Evolutionary conservation across 2,113 vertebrate species (phyloP), one percentile per base, ranked within the genome.

Genomic region (Pavo muticus): DNA sequence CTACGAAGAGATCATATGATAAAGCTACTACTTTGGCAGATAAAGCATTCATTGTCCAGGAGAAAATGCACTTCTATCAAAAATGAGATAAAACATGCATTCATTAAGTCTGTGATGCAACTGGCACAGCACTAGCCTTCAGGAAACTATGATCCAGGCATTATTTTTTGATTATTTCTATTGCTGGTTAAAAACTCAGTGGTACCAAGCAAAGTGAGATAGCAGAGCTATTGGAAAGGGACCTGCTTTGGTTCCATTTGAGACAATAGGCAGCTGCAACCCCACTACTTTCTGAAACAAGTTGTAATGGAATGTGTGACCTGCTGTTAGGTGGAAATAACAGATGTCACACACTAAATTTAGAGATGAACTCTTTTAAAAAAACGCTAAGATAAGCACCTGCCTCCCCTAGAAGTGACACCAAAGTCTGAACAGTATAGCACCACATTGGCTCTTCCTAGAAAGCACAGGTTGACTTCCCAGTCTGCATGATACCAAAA

Each of bases 51-150:
- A 39, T 20, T 94, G 71, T 87, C 50, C 81, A 87, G 87, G 19
- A 82, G 44, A 57, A 91, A 95, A 87, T 82, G 24, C 37, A 75
- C 45, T 48, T 52, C n/a, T 77, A 92, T 79, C 15, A 91, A 70
- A 87, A 82, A 61, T 1, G 3, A 90, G 71, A 79, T 59, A 9
- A 73, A 87, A 85, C 76, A 56, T 59, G 6, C 20, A 63, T 12
- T 87, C 68, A 84, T 63, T 24, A 84, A 72, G 59, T 54, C 25
- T 57, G 32, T 42, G 45, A 72, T 23, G 37, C 70, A 91, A 68
- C 42, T 94, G 78, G 73, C 48, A 70, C 67, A 82, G 61, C 61
- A 92, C 14, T 65, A 87, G 59, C 29, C 61, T 78, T 50, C 50
- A 81, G 60, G 50, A 87, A 29, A 32, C 54, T 39, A 30, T 27